Evolutionary conservation across 2,113 vertebrate species (phyloP), one percentile per base, ranked within the genome.

Genomic region (Arothron firmamentum): DNA sequence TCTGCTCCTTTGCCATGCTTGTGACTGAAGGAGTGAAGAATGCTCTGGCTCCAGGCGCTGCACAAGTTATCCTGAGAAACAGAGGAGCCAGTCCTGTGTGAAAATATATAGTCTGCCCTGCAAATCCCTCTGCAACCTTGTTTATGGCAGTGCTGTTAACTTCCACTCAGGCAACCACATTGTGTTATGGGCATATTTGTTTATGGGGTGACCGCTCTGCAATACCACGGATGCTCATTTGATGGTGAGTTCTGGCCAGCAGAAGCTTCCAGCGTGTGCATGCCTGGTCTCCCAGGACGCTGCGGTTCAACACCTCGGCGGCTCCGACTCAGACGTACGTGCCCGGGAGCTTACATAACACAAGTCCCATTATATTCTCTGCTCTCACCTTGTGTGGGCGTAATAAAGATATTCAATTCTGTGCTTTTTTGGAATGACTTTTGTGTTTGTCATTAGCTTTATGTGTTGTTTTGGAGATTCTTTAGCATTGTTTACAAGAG

Each of bases 11-110:
- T 70, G 74, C 69, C 65, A 58, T 50, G 17, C 70, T 7, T 65
- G 69, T 88, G 83, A 88, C 85, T 75, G 80, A 77, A 71, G 71
- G 41, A 63, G 73, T 63, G 73, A 87, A 77, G 84, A 90, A 88
- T 90, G 83, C 79, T 71, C 61, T 67, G 70, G 84, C 88, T 83
- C 52, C 65, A 75, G 88, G 84, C 81, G 15, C 61, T 58, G 77
- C 70, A 74, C 79, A 64, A 74, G 68, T 85, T 77, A 74, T 53
- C 56, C 68, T 79, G 77, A 83, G 76, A 84, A 83, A 85, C 65
- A 75, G 65, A 65, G 71, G 42, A 70, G 70, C 60, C n/a, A 42
- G 58, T 17, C 47, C 57, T 19, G 49, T 62, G 41, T 71, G 66
- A 74, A 81, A 77, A 64, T 53, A 64, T 62, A 71, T 64, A 49